Evolutionary conservation across 2,113 vertebrate species (phyloP), one percentile per base, ranked within the genome.

Genomic region (Coryphaenoides rupestris): DNA sequence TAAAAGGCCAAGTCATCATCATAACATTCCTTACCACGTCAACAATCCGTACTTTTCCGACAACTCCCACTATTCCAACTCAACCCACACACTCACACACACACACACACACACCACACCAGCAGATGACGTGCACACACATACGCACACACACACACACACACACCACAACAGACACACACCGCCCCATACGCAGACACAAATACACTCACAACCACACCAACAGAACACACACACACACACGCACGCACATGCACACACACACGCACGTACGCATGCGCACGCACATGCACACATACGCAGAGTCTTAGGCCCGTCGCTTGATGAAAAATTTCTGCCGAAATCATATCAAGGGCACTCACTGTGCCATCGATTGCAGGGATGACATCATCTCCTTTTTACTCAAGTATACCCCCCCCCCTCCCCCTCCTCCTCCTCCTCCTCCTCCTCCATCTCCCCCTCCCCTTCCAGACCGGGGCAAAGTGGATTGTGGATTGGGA

Each of bases 321-420:
- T 28, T 52, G 79, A 80, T 59, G 69, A 85, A 80, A n/a, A 80
- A 69, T 78, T 84, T 79, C 68, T 69, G 75, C 65, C 60, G 71
- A 78, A 85, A 87, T 85, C 75, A 63, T 70, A 83, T 86, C 74
- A 76, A 67, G 72, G 21, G 7, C 61, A 19, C 70, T 65, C 62
- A 12, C 58, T 26, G 61, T 57, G 68, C 56, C 59, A 88, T 87
- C 58, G 80, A 85, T 86, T 69, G 65, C 21, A 45, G 24, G 60
- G 55, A 77, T 87, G 84, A 89, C 85, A 86, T 89, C 87, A 89
- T 63, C 72, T 70, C 28, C 54, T 28, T 52, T 23, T 40, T 50
- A 46, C 6, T 40, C 33, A 12, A 40, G 33, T 12, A 40, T 40
- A 56, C 68, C 62, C 46, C 55, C 22, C 23, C 21, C 23, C 15